phyloP scores from a whole-genome alignment of 2,797 vertebrate genomes.

The Myotis findleyi region DNA sequence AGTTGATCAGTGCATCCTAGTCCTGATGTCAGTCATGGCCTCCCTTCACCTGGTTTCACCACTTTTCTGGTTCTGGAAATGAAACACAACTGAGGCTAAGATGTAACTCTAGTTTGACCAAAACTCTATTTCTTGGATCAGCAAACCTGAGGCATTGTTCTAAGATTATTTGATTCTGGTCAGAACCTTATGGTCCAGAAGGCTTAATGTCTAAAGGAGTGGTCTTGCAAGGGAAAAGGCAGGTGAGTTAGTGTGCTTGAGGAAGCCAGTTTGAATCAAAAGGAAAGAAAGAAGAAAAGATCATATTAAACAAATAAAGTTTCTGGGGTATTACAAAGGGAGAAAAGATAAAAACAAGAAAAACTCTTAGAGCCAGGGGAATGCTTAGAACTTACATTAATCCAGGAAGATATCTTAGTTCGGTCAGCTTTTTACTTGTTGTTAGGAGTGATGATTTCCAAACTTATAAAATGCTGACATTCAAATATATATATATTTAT shows the following conservation, averaged over 20 bases:
- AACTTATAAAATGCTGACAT: not conserved
- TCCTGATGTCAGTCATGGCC: not conserved
- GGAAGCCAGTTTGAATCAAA: not conserved
- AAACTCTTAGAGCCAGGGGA: not conserved
- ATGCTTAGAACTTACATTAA: not conserved
- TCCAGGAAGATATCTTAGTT: not conserved
- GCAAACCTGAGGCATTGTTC: not conserved
- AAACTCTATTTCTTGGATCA: not conserved
- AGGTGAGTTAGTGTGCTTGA: not conserved
- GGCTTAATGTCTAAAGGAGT: not conserved
- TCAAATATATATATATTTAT: not conserved
- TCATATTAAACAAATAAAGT: not conserved
- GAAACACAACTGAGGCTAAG: not conserved
- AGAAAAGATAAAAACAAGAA: not conserved
- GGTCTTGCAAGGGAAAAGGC: not conserved
- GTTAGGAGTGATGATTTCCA: not conserved
- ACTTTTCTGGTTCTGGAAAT: not conserved
- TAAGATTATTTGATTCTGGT: not conserved
- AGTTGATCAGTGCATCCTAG: not conserved
- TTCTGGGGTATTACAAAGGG: not conserved
- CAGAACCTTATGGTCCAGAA: not conserved
- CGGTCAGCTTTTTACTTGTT: not conserved
- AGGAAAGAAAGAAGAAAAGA: not conserved
- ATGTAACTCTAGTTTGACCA: not conserved
- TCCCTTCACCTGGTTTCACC: not conserved